Evolutionary conservation across 2,797 vertebrate species (phyloP), one percentile per base, ranked within the genome.

Genomic region (Tinamus major): DNA sequence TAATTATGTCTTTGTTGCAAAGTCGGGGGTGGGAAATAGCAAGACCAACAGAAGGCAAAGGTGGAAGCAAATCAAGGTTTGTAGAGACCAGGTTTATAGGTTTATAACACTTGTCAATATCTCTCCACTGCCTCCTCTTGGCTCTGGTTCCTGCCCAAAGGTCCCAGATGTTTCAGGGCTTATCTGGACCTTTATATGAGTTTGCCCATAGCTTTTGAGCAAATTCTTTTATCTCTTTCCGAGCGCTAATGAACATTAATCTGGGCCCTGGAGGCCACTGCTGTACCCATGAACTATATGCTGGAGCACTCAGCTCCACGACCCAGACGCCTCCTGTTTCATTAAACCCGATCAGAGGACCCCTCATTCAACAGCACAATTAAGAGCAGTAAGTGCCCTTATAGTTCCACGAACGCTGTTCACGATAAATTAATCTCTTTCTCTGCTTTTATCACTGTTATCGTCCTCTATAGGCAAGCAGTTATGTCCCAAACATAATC

Each of bases 401-500:
- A 1, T 48, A 77, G 39, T 59, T 65, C 56, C 35, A 49, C 9
- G 35, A 68, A 48, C 8, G 35, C 21, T 12, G 20, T 16, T 72
- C 16, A 39, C 13, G 19, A 75, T 20, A n/a, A 74, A 62, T 41
- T 19, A 37, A 1, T 4, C 23, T 13, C 17, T 7, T 41, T 55
- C 20, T 39, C 69, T 67, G 48, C 21, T 44, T 84, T 68, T 82
- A 37, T 65, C 61, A 37, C 46, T 79, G 33, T 71, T 72, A 21
- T 4, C 19, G 39, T 0, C 0, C 33, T 55, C 24, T n/a, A 2
- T 49, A 70, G 77, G 53, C 1, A 1, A 41, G 23, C 2, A 27
- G 59, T 20, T 23, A 26, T 10, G 4, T 42, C 23, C 23, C 31
- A 33, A 48, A 1, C 18, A 41, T 3, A 85, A 20, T 29, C 15